Evolutionary conservation across 1,140 invertebrate species (phyloP).

Genomic region (Drosophila punjabiensis): DNA sequence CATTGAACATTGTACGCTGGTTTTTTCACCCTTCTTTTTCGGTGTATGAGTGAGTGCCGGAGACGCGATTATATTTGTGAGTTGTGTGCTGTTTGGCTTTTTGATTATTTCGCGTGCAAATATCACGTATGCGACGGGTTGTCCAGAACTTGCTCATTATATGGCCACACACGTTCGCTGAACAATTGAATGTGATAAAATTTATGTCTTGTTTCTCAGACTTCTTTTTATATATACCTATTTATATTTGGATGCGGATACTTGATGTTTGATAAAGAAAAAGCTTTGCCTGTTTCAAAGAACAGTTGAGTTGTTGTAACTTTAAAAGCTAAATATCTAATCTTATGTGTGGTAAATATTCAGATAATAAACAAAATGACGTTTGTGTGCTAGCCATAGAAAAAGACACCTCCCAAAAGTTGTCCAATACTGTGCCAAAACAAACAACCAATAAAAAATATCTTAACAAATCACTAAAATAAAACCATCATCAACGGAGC

Average conservation of each 20-base stretch:
- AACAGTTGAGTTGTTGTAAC: slow-evolving; percentile 24
- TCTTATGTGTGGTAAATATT: not conserved
- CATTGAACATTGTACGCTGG: slow-evolving; percentile 78
- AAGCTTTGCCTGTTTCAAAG: not conserved
- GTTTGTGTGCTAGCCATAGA: slow-evolving; percentile 34
- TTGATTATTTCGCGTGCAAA: slow-evolving; percentile 78
- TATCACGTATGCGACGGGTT: slow-evolving; percentile 69
- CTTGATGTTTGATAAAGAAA: not conserved
- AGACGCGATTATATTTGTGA: slow-evolving; percentile 25
- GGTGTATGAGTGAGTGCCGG: slow-evolving; percentile 25
- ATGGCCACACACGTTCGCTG: slow-evolving; percentile 63
- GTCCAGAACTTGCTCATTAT: slow-evolving; percentile 64
- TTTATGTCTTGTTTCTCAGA: slow-evolving; percentile 22
- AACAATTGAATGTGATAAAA: slow-evolving; percentile 69
- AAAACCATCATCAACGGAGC: slow-evolving; percentile 2
- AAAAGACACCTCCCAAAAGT: slow-evolving; percentile 10
- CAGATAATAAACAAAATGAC: slow-evolving; percentile 47
- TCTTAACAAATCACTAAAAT: not conserved
- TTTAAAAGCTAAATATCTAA: not conserved
- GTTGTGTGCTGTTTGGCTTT: slow-evolving; percentile 45
- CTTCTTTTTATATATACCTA: not conserved
- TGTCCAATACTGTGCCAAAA: slow-evolving; percentile 33
- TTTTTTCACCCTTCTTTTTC: slow-evolving; percentile 78
- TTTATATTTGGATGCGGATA: not conserved
- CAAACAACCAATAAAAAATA: slow-evolving; percentile 1